phyloP scores from a whole-genome alignment of 2,888 invertebrate genomes.

The Nasonia oneida region DNA sequence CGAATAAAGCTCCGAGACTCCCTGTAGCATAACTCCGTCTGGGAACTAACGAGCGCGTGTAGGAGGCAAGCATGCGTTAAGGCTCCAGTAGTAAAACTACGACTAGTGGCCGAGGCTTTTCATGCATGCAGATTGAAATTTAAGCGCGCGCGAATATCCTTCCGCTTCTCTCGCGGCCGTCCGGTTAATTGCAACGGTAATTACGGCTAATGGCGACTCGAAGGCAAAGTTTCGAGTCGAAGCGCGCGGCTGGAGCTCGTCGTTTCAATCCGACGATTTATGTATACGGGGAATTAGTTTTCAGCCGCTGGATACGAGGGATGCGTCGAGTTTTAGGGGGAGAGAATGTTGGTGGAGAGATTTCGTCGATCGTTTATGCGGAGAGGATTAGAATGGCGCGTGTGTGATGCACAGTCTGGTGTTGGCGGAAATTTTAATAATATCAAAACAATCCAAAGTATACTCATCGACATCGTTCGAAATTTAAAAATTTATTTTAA shows the following conservation, averaged over 20 bases:
- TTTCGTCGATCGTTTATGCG: neutral
- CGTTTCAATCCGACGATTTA: slow-evolving; percentile 33
- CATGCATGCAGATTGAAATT: slow-evolving; percentile 38
- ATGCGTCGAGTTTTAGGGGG: neutral
- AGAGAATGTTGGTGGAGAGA: neutral
- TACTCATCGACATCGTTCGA: too few species aligned
- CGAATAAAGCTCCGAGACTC: neutral
- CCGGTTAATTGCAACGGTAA: slow-evolving; percentile 43
- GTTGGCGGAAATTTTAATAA: too few species aligned
- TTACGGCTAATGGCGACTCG: slow-evolving; percentile 38
- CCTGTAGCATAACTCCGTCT: neutral
- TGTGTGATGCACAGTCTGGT: too few species aligned
- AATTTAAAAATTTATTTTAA: too few species aligned
- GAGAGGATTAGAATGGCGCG: neutral
- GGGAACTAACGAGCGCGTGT: slow-evolving; percentile 25
- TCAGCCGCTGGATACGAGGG: neutral
- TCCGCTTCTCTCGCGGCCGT: neutral
- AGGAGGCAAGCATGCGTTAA: slow-evolving; percentile 19
- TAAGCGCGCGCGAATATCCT: slow-evolving; percentile 27
- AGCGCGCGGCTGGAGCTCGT: neutral
- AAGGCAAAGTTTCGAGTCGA: slow-evolving; percentile 34
- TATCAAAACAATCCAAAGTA: too few species aligned
- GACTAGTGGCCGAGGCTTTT: slow-evolving; percentile 7
- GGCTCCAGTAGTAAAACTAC: neutral
- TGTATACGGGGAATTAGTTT: neutral